A percentile compares a stretch with the other conserved stretches of the same genome.
These are phyloP conservation scores for Xylophagus ater DNA, from an alignment of 2,888 invertebrate genomes.

Conservation along the genomic window DNA sequence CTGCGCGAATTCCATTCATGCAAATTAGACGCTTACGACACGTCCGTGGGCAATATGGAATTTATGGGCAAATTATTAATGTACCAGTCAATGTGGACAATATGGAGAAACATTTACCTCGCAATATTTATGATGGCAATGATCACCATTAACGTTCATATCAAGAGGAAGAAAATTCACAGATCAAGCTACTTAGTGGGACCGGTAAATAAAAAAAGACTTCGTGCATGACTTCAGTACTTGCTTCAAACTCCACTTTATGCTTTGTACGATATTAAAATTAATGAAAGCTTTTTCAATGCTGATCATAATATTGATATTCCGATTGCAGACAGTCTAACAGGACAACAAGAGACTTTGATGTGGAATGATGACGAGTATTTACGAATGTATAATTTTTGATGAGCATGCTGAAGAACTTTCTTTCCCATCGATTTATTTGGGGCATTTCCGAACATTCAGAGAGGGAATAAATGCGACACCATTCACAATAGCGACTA, in stretches of 20 bases:
- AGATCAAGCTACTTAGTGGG: conserved; percentile 23
- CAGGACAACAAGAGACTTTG: conserved; percentile 20
- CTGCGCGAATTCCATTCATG: conserved; percentile 17
- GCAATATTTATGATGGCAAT: conserved; percentile 29
- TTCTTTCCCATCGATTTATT: conserved; percentile 28
- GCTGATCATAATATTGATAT: conserved; percentile 6
- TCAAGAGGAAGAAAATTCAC: conserved; percentile 26
- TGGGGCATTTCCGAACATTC: conserved; percentile 10
- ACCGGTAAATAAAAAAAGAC: conserved; percentile 2
- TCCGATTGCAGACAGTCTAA: conserved; percentile 20
- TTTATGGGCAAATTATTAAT: conserved; percentile 33
- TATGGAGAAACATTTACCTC: conserved; percentile 29
- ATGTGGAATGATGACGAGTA: conserved; percentile 21
- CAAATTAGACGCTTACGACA: conserved; percentile 15
- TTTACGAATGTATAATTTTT: conserved; percentile 22
- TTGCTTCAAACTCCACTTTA: conserved; percentile 4
- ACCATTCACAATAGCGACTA: conserved; percentile 16
- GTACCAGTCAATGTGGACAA: conserved; percentile 29
- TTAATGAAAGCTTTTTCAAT: conserved; percentile 6
- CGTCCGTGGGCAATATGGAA: conserved; percentile 24
- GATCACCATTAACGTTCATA: conserved; percentile 28
- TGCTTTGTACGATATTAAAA: conserved; percentile 6
- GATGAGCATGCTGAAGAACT: conserved; percentile 32
- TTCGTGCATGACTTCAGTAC: conserved; percentile 1
- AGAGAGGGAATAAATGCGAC: conserved; percentile 24